Base-by-base conservation (phyloP, 1,140 invertebrate species). In the Metopolophium dirhodum region DNA sequence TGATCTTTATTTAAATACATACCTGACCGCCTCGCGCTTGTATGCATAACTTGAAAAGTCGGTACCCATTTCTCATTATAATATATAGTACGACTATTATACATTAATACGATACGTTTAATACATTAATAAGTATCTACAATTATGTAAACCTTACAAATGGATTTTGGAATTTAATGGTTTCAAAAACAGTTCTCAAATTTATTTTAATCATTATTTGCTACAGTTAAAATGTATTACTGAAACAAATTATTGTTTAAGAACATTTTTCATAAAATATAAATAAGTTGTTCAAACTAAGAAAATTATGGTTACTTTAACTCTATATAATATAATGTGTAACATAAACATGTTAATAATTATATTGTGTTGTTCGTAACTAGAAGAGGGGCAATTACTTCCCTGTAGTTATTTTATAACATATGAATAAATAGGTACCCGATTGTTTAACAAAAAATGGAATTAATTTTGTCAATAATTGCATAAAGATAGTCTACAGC, bases 1-100 rank as follows among this genome's bases (percentile, higher is more conserved):
- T 77, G 61, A 77, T 77, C 61, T 77, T 77, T 77, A 77, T 77
- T 77, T 77, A 77, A 77, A 77, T 77, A 77, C 61, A 77, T 77
- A n/a, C 61, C 61, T 77, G 61, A 77, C 61, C 61, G 61, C 30
- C 30, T 77, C 61, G 14, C 6, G n/a, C 14, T 6, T 77, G n/a
- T 77, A n/a, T 77, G n/a, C n/a, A 77, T 77, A 14, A 77, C n/a
- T 77, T 77, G 30, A n/a, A n/a, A 77, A 77, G 61, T 77, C 30
- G n/a, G 61, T 77, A 41, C 41, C 41, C 3, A n/a, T n/a, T 77
- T n/a, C n/a, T 77, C n/a, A n/a, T 77, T 35, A n/a, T 68, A 68
- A 30, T 30, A n/a, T 68, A 68, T n/a, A 18, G 61, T 77, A 77
- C 61, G 14, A 18, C 11, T 77, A 77, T 77, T 77, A n/a, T n/a